Percentiles rank a stretch among this genome's conserved stretches.
Conservation (phyloP, 2,888 invertebrate genomes). For the Lymantria dispar region DNA sequence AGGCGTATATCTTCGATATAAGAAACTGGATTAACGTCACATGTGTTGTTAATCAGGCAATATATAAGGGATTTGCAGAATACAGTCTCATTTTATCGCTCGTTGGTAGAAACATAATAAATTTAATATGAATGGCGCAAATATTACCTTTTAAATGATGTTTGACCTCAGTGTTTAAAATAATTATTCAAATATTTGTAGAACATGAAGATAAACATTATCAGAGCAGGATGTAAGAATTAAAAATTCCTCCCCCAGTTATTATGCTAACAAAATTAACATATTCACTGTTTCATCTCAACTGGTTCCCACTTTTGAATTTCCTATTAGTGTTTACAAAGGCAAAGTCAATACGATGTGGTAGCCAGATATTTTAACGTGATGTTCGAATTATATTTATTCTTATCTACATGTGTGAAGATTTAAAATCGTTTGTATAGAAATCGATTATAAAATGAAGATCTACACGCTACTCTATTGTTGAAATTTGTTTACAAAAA, state of each 20-base stretch:
- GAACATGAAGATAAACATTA: conserved; percentile 17
- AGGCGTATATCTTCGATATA: conserved; percentile 56
- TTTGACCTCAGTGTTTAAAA: conserved; percentile 19
- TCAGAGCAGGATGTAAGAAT: conserved; percentile 29
- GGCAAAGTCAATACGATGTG: conserved; percentile 72
- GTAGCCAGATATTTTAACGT: conserved; percentile 61
- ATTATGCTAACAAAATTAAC: conserved; percentile 66
- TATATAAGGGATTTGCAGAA: conserved; percentile 64
- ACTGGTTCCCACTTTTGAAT: conserved; percentile 79
- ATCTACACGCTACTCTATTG: conserved; percentile 62
- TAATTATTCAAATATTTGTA: conserved; percentile 10
- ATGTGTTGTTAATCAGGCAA: conserved; percentile 55
- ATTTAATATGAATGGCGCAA: not conserved
- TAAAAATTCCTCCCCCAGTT: conserved; percentile 38
- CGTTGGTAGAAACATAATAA: not conserved
- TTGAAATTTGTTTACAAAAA: conserved; percentile 74
- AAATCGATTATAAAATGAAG: conserved; percentile 55
- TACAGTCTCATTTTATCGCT: conserved; percentile 17
- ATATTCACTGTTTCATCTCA: conserved; percentile 78
- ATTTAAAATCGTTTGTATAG: conserved; percentile 29
- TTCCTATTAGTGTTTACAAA: conserved; percentile 80
- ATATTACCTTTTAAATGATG: not conserved
- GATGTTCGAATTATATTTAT: conserved; percentile 18
- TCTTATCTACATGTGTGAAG: conserved; percentile 27
- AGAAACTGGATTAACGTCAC: conserved; percentile 67